Percentiles rank a stretch among this genome's conserved stretches.
phyloP scores from a whole-genome alignment of 2,888 invertebrate species.

The Nyleta sp. region DNA sequence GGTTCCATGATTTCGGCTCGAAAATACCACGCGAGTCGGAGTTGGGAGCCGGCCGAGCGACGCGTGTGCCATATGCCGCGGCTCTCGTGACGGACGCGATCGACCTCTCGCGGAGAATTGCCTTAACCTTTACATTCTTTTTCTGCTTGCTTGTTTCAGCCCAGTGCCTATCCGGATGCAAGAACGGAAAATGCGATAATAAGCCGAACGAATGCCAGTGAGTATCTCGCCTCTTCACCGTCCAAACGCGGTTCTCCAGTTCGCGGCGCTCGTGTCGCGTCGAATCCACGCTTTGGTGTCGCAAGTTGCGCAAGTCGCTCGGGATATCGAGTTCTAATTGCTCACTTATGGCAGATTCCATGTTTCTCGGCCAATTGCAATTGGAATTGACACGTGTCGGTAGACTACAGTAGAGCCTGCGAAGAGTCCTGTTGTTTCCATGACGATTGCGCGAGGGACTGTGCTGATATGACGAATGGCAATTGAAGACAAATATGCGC shows the following conservation, averaged over 20 bases:
- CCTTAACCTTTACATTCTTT: conserved; percentile 80
- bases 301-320: no score
- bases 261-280: conserved; percentile 1
- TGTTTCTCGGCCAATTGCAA: no score
- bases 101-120: conserved; percentile 79
- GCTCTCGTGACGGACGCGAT: conserved; percentile 79
- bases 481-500: no score
- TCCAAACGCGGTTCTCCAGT: not conserved
- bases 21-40: conserved; percentile 21
- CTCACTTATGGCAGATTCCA: no score
- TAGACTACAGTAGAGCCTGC: no score
- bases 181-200: conserved; percentile 94
- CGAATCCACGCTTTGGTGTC: not conserved
- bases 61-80: conserved; percentile 63
- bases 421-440: no score
- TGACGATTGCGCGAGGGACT: no score
- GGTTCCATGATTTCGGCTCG: conserved; percentile 52
- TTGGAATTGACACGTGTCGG: no score
- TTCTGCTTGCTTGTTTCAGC: conserved; percentile 88
- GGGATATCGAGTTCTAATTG: no score
- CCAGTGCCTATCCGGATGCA: conserved; percentile 95
- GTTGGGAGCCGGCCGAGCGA: conserved; percentile 20
- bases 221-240: conserved; percentile 84
- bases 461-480: no score
- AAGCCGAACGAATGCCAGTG: conserved; percentile 98